phyloP scores from a whole-genome alignment of 2,797 vertebrate genomes.

The Eospalax fontanierii region DNA sequence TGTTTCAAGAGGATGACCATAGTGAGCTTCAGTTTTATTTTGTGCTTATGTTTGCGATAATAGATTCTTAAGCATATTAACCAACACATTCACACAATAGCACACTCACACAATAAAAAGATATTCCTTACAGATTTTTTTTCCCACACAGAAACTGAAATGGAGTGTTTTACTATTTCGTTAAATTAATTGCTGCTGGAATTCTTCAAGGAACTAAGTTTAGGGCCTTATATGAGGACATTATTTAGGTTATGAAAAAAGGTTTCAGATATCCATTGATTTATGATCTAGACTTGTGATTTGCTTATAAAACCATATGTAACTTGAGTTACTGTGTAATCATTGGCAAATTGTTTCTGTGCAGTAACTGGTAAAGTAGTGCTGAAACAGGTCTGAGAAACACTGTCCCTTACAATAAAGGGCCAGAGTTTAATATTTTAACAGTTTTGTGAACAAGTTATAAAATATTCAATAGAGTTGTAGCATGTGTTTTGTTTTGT shows the following conservation, averaged over 20 bases:
- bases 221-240: slow-evolving; percentile 26
- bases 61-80: slow-evolving; percentile 12
- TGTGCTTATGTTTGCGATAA: slow-evolving; percentile 19
- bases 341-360: slow-evolving; percentile 66
- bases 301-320: slow-evolving; percentile 61
- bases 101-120: not conserved
- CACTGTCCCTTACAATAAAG: slow-evolving; percentile 49
- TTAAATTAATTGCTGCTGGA: slow-evolving; percentile 54
- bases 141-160: not conserved
- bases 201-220: slow-evolving; percentile 64
- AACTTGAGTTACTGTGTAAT: slow-evolving; percentile 62
- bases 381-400: slow-evolving; percentile 45
- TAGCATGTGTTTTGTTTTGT: slow-evolving; percentile 71
- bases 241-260: slow-evolving; percentile 57
- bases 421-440: slow-evolving; percentile 65
- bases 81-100: not conserved
- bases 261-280: slow-evolving; percentile 60
- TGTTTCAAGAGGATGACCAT: slow-evolving; percentile 67
- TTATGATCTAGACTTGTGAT: slow-evolving; percentile 64
- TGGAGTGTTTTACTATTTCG: not conserved
- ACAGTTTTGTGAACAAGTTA: slow-evolving; percentile 69
- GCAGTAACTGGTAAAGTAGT: slow-evolving; percentile 45
- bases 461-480: slow-evolving; percentile 47
- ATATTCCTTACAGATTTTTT: slow-evolving; percentile 13
- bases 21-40: slow-evolving; percentile 82